Base-by-base conservation (phyloP, 2,797 vertebrate species). In the Platalea minor region DNA sequence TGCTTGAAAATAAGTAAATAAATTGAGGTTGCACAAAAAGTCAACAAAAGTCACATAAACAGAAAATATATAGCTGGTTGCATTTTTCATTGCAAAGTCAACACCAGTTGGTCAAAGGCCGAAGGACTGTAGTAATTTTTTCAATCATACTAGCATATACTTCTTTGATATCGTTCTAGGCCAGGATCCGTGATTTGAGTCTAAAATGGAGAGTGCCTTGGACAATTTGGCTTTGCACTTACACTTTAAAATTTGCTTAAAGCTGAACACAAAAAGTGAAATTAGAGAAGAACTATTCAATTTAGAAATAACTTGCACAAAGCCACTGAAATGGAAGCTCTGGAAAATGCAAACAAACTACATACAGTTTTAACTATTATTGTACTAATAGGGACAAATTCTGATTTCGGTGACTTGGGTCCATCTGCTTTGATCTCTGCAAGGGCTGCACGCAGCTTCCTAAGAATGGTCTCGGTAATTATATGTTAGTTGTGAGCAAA, bases 341-440 rank as follows among this genome's bases (percentile, higher is more conserved):
- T 85, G 68, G 77, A 89, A 94, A 94, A 93, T 29, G 29, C 75
- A 82, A 91, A 78, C 48, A 84, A 89, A 88, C 24, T 57, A n/a
- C 29, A 19, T 25, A 59, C 9, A 4, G 15, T 88, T 93, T 94
- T 93, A 94, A 64, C 18, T 35, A 48, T 60, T 85, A 59, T 65
- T n/a, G 8, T 81, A 84, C 41, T 86, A 69, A 81, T 54, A 85
- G 59, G 39, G 37, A 89, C 59, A 67, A 85, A 90, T 80, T 87
- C 70, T 85, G 56, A 88, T 94, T 93, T 91, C 89, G 48, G 2
- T 80, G 50, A n/a, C 68, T 39, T n/a, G 24, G 28, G 53, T 83
- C 68, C 43, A 41, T 68, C 69, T 61, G 70, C 79, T 80, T 92
- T 96, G 75, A 89, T 80, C 60, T 91, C 54, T 61, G 57, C 53